A percentile compares a stretch with the other conserved stretches of the same genome.
Evolutionary conservation across 2,797 vertebrate genomes (phyloP).

Genomic region (Mico argentatus): DNA sequence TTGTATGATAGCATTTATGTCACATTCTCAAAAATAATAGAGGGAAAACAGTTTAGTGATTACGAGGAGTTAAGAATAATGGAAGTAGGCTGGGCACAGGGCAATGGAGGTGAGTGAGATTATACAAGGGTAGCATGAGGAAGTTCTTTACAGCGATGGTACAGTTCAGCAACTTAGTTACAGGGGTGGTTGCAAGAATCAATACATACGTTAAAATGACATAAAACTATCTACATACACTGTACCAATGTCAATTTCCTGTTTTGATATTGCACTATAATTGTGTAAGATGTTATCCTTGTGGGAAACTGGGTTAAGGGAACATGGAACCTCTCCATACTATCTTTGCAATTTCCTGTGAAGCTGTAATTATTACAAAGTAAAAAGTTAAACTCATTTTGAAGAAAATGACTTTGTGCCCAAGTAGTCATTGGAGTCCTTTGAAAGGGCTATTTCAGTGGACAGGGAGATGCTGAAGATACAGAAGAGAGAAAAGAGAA

Average conservation of each 20-base stretch:
- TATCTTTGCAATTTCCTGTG: constrained; percentile 4
- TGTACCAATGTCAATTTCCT: background rate
- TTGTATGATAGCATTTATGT: background rate
- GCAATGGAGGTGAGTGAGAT: background rate
- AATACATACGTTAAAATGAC: background rate
- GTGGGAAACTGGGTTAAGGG: background rate
- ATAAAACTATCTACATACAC: background rate
- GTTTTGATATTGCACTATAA: background rate
- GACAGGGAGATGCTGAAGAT: background rate
- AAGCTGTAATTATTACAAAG: constrained; percentile 25
- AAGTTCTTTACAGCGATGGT: background rate
- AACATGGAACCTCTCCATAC: background rate
- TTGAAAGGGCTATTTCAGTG: background rate
- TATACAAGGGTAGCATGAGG: background rate
- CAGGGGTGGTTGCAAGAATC: background rate
- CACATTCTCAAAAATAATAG: background rate
- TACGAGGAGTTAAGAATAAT: background rate
- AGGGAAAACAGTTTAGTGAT: background rate
- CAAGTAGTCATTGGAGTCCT: background rate
- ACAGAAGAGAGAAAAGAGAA: constrained; percentile 3
- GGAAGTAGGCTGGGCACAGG: too few relatives aligned
- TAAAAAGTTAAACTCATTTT: background rate
- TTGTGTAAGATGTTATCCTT: background rate
- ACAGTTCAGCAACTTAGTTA: background rate
- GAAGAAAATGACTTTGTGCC: background rate